phyloP scores from a whole-genome alignment of 2,113 vertebrate genomes.

The Galeopterus variegatus region DNA sequence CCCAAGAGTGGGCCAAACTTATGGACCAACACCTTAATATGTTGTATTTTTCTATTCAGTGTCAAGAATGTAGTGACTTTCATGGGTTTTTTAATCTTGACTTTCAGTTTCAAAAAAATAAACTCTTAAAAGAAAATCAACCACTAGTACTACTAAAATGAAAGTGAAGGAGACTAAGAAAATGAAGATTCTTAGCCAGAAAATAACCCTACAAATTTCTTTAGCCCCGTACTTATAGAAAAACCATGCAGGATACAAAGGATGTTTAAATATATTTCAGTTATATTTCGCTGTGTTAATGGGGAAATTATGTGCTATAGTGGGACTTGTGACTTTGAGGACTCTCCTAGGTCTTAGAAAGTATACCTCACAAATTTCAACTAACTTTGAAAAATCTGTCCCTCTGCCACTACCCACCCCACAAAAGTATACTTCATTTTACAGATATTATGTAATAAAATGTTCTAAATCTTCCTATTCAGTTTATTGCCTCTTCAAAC shows the following conservation, averaged over 20 bases:
- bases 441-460: slow-evolving; percentile 44
- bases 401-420: background rate
- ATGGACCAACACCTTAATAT: background rate
- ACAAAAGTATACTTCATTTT: slow-evolving; percentile 36
- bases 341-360: slow-evolving; percentile 38
- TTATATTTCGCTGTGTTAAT: background rate
- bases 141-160: background rate
- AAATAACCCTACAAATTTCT: background rate
- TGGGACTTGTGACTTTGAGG: slow-evolving; percentile 6
- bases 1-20: background rate
- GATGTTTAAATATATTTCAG: slow-evolving; percentile 26
- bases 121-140: background rate
- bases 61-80: slow-evolving; percentile 2
- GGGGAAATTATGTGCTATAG: background rate
- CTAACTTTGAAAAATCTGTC: slow-evolving; percentile 41
- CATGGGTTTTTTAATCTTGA: background rate
- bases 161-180: slow-evolving; percentile 17
- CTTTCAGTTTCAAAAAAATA: background rate
- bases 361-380: slow-evolving; percentile 3
- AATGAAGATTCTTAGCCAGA: background rate
- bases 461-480: background rate
- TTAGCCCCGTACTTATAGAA: background rate
- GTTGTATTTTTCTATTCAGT: slow-evolving; percentile 16
- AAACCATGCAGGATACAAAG: slow-evolving; percentile 25
- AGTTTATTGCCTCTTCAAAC: slow-evolving; percentile 44